Percentiles rank a stretch among this genome's conserved stretches.
These are phyloP conservation scores for Steinernema khuongi DNA, from an alignment of 1,140 invertebrate genomes.

Conservation along the genomic window DNA sequence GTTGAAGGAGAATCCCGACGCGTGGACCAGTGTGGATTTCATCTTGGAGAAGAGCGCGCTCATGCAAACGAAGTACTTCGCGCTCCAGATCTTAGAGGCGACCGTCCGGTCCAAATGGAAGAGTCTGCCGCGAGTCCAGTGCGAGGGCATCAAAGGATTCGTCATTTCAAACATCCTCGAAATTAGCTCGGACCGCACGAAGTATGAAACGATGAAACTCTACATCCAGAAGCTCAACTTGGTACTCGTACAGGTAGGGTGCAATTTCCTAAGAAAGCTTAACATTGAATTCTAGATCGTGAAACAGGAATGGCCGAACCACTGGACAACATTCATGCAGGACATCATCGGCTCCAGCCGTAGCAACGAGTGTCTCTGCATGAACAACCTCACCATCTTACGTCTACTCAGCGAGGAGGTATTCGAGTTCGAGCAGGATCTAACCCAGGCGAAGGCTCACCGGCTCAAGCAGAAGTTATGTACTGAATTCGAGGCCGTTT, in stretches of 20 bases:
- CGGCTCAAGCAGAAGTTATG: constrained; percentile 99
- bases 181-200: constrained; percentile 82
- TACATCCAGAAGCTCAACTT: constrained; percentile 98
- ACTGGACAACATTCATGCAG: constrained; percentile 97
- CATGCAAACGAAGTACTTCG: constrained; percentile 99
- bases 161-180: constrained; percentile 79
- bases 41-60: constrained; percentile 89
- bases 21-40: constrained; percentile 96
- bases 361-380: constrained; percentile 95
- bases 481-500: constrained; percentile 94
- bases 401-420: constrained; percentile 95
- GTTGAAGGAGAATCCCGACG: constrained; percentile 81
- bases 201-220: constrained; percentile 85
- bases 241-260: constrained; percentile 81
- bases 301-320: constrained; percentile 98
- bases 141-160: constrained; percentile 72
- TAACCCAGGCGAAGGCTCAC: constrained; percentile 97
- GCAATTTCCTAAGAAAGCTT: background rate
- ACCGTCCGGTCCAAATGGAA: constrained; percentile 99
- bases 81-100: constrained; percentile 96
- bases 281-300: constrained; percentile 72
- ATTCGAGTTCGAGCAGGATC: constrained; percentile 91
- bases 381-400: constrained; percentile 98
- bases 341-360: constrained; percentile 98
- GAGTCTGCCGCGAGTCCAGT: constrained; percentile 91